phyloP scores from a whole-genome alignment of 2,113 vertebrate species.

The Erythrocebus patas region DNA sequence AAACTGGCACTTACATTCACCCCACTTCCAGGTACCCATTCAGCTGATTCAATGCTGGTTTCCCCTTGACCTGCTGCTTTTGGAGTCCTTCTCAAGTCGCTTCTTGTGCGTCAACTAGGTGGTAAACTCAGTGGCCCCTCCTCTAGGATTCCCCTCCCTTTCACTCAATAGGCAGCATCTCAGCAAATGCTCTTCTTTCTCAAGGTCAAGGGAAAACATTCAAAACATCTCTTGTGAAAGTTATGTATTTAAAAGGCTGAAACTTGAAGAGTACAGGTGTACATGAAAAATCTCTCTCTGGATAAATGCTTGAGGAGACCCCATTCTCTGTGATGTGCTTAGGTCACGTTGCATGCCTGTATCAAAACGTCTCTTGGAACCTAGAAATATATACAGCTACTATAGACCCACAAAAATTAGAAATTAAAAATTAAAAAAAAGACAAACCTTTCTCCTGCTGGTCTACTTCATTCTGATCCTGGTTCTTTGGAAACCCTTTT shows the following conservation, averaged over 20 bases:
- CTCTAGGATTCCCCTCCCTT: not conserved
- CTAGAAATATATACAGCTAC: too few relatives aligned
- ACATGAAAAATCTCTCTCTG: not conserved
- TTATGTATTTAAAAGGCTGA: not conserved
- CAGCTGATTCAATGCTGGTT: not conserved
- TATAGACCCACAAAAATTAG: too few relatives aligned
- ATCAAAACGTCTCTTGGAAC: too few relatives aligned
- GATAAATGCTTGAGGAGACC: not conserved
- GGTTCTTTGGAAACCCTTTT: not conserved
- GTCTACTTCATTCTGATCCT: not conserved
- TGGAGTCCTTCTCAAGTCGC: not conserved
- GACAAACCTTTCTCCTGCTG: not conserved
- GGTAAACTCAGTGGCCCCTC: not conserved
- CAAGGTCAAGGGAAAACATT: not conserved
- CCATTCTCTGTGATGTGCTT: too few relatives aligned
- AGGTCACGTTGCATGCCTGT: too few relatives aligned
- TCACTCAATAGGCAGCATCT: not conserved
- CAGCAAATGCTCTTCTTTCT: slow-evolving; percentile 2
- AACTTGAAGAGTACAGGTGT: not conserved
- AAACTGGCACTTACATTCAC: accelerated
- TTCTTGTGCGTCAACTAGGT: not conserved
- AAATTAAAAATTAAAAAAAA: too few relatives aligned
- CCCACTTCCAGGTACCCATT: too few relatives aligned
- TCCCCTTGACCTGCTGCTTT: not conserved
- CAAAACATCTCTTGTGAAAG: not conserved